A percentile compares a stretch with the other conserved stretches of the same genome.
Evolutionary conservation across 1,140 invertebrate species (phyloP).

Genomic region (Drosophila busckii): DNA sequence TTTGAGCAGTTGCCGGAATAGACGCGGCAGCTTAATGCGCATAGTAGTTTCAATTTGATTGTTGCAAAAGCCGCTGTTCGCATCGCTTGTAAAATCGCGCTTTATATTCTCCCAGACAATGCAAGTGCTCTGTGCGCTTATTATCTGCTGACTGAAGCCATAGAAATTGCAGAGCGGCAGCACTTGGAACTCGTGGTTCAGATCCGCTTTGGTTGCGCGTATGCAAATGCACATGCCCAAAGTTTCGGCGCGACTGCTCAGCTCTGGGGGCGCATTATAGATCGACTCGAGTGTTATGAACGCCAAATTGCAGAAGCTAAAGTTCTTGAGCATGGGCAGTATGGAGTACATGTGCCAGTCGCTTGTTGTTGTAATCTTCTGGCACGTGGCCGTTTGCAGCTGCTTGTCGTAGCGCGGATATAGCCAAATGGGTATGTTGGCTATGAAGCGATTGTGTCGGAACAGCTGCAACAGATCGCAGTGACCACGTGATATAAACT

Average conservation of each 20-base stretch:
- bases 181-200: background rate
- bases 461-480: slow-evolving; percentile 66
- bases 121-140: slow-evolving; percentile 37
- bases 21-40: slow-evolving; percentile 30
- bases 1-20: slow-evolving; percentile 40
- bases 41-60: slow-evolving; percentile 46
- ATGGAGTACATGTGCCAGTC: slow-evolving; percentile 70
- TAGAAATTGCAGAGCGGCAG: slow-evolving; percentile 44
- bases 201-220: slow-evolving; percentile 9
- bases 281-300: slow-evolving; percentile 62
- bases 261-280: slow-evolving; percentile 41
- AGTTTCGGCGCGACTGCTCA: slow-evolving; percentile 17
- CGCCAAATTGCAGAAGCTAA: slow-evolving; percentile 46
- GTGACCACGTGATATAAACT: slow-evolving; percentile 51
- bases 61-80: background rate
- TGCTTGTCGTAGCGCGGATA: slow-evolving; percentile 40
- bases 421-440: slow-evolving; percentile 37
- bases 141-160: slow-evolving; percentile 40
- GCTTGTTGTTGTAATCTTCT: slow-evolving; percentile 36
- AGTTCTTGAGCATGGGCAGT: slow-evolving; percentile 54
- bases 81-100: slow-evolving; percentile 19
- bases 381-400: background rate
- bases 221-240: slow-evolving; percentile 46
- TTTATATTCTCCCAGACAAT: slow-evolving; percentile 64
- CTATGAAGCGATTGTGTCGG: slow-evolving; percentile 44